Base-by-base conservation (phyloP, 2,113 vertebrate genomes). In the Lanius ludovicianus region DNA sequence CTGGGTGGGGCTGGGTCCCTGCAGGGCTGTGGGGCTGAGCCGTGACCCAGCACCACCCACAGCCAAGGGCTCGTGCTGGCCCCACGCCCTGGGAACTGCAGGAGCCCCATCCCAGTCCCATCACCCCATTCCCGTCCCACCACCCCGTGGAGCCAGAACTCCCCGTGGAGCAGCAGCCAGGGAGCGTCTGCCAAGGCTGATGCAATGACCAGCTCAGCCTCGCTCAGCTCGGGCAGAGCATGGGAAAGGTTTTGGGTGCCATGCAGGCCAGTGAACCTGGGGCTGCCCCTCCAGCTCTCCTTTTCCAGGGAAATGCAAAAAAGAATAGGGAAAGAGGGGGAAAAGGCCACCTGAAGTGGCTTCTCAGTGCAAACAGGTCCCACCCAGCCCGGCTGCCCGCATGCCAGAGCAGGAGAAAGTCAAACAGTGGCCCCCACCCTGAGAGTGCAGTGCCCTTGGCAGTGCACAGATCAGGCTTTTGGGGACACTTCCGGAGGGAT, bases 371-470 rank as follows among this genome's bases (percentile, higher is more conserved):
- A 96, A 97, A 96, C 89, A 97, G 71, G 84, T 96, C 94, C 81
- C 96, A 95, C 97, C 97, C 97, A 93, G 88, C 87, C 87, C 3
- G 1, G 92, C 88, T 12, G 53, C 70, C 86, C 60, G 33, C 24
- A 44, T 65, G 91, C 96, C 90, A 83, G 52, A 74, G 84, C 70
- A 0, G 83, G 93, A 84, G 93, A 91, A 97, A 97, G 92, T 42
- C 96, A 97, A 97, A 97, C 93, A 97, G 68, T 17, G 78, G 93
- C 91, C 96, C 91, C 95, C 96, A 90, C 97, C 97, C 95, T 96
- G 95, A 4, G 90, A 96, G 44, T 87, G 94, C 97, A 97, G 90
- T 13, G 18, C 44, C 17, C 52, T 59, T 67, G 90, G 70, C 24
- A 8, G 88, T 49, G 57, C 90, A 62, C 42, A 56, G 84, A 91